phyloP scores from a whole-genome alignment of 2,888 invertebrate genomes.

The Loripinus fragilis region DNA sequence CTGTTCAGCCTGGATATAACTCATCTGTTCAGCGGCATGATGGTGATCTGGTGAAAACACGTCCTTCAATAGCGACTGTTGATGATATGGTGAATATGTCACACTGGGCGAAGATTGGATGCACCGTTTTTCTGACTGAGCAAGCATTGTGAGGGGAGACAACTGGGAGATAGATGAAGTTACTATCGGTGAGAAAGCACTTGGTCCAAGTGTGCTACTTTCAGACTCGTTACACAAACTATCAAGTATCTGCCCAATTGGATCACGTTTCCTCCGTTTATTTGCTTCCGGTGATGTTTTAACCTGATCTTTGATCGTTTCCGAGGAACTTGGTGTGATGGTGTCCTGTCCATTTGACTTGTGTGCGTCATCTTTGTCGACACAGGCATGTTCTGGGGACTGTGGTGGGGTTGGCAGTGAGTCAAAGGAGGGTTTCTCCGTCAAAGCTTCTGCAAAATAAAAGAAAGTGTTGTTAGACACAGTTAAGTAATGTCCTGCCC shows the following conservation, averaged over 20 bases:
- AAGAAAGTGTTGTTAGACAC: background rate
- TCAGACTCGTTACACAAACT: slow-evolving; percentile 53
- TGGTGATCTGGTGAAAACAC: slow-evolving; percentile 27
- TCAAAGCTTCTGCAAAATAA: background rate
- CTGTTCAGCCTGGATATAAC: slow-evolving; percentile 50
- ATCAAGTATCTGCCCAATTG: slow-evolving; percentile 65
- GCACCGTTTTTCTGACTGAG: slow-evolving; percentile 51
- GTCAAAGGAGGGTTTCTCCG: background rate
- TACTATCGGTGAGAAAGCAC: slow-evolving; percentile 55
- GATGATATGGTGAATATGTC: background rate
- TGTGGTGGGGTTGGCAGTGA: slow-evolving; percentile 42
- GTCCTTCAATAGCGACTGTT: background rate
- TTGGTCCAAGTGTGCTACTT: slow-evolving; percentile 26
- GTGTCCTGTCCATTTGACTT: background rate
- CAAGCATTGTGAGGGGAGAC: slow-evolving; percentile 48
- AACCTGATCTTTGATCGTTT: slow-evolving; percentile 25
- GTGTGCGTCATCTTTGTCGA: background rate
- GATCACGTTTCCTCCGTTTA: slow-evolving; percentile 52
- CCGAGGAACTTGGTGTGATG: background rate
- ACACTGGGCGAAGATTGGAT: slow-evolving; percentile 47
- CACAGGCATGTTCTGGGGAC: slow-evolving; percentile 32
- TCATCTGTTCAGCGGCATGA: slow-evolving; percentile 37
- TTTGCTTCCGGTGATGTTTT: slow-evolving; percentile 4
- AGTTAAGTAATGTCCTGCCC: too few species aligned
- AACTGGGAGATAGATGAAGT: slow-evolving; percentile 46